Evolutionary conservation across 23 tunicate genomes (phyloP).

Genomic region (Corella eumyota): DNA sequence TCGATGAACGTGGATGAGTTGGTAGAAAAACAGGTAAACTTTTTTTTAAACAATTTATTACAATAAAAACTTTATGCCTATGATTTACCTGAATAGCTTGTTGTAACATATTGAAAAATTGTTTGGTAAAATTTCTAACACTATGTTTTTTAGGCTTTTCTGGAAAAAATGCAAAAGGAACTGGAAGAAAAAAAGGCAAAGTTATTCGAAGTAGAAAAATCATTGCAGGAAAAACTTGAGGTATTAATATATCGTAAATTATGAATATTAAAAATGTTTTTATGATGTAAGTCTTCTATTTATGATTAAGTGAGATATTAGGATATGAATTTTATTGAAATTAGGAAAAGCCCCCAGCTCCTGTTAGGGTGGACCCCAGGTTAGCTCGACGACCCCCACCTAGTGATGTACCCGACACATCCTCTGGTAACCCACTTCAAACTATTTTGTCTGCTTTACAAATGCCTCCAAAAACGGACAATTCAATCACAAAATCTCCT

Average conservation of each 20-base stretch:
- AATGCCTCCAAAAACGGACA: conserved; percentile 3
- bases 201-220: conserved; percentile 62
- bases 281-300: too few species aligned
- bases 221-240: conserved; percentile 34
- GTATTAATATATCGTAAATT: not conserved
- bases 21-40: conserved; percentile 48
- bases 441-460: conserved; percentile 67
- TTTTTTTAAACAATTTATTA: too few species aligned
- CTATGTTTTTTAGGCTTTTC: conserved; percentile 51
- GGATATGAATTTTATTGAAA: too few species aligned
- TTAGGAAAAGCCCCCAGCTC: too few species aligned
- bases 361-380: conserved; percentile 4
- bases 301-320: too few species aligned
- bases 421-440: conserved; percentile 49
- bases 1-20: conserved; percentile 50
- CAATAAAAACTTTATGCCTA: too few species aligned
- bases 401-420: conserved; percentile 5
- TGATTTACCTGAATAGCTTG: too few species aligned
- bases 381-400: conserved; percentile 2
- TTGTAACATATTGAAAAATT: too few species aligned
- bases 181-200: conserved; percentile 79
- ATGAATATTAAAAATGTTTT: too few species aligned
- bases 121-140: too few species aligned
- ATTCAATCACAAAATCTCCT: conserved; percentile 6
- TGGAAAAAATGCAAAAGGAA: conserved; percentile 70